phyloP scores from a whole-genome alignment of 2,113 vertebrate species.

The Butorides virescens region DNA sequence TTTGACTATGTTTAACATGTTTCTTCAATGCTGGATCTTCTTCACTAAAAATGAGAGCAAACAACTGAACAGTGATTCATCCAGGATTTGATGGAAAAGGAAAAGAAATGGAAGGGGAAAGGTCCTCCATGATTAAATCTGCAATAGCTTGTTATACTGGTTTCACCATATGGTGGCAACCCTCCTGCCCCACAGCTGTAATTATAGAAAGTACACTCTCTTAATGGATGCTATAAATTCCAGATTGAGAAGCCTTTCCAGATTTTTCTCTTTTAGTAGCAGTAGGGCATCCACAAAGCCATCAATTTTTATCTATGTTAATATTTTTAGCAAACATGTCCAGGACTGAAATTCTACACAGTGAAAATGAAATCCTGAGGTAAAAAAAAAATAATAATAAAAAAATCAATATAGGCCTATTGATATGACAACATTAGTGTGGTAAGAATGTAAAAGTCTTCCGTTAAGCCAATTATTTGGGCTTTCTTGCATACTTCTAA shows the following conservation, averaged over 20 bases:
- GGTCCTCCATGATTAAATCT: neutral
- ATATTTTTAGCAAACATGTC: neutral
- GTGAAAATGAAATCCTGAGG: neutral
- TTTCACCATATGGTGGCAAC: neutral
- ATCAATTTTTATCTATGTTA: neutral
- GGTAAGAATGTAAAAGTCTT: neutral
- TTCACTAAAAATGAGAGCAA: neutral
- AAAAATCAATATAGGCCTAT: neutral
- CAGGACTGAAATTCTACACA: neutral
- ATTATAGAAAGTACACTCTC: neutral
- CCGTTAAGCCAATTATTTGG: neutral
- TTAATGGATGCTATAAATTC: conserved; percentile 26
- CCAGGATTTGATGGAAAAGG: neutral
- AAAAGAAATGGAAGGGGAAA: neutral
- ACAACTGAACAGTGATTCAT: neutral
- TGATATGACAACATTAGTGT: neutral
- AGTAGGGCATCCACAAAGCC: neutral
- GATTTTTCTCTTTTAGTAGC: neutral
- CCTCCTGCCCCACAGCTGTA: neutral
- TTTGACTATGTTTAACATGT: neutral
- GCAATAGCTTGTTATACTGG: neutral
- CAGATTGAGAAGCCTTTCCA: neutral
- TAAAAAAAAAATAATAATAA: neutral
- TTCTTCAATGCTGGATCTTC: neutral
- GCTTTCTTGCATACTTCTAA: neutral